phyloP scores from a whole-genome alignment of 2,888 invertebrate species.

The Orthosia gracilis region DNA sequence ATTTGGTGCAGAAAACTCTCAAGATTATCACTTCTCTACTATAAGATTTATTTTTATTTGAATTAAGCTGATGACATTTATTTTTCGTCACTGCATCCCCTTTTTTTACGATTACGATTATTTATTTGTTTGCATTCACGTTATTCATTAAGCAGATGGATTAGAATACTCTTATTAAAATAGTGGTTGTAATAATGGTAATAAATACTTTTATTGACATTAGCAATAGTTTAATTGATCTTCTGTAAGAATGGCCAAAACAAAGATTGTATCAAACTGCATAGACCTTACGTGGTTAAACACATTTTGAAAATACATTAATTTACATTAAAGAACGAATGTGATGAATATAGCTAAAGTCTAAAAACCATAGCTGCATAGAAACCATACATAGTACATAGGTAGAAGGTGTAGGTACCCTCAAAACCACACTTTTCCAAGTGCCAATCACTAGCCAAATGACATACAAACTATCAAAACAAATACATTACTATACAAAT shows the following conservation, averaged over 20 bases:
- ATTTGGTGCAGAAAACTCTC: no score
- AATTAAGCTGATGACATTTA: not conserved
- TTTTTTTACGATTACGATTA: not conserved
- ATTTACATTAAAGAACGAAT: no score
- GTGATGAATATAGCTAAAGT: no score
- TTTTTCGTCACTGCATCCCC: not conserved
- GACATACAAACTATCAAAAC: not conserved
- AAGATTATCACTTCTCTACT: not conserved
- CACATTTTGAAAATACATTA: no score
- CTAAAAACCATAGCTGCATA: no score
- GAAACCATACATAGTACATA: not conserved
- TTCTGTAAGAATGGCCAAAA: not conserved
- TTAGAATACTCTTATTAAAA: not conserved
- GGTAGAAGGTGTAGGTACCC: not conserved
- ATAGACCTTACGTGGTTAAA: no score
- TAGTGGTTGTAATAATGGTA: not conserved
- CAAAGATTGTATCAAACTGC: not conserved
- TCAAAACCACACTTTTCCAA: not conserved
- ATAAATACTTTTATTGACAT: no score
- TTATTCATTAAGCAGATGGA: no score
- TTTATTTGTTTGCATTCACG: not conserved
- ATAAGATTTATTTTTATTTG: not conserved
- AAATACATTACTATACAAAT: slow-evolving; percentile 8
- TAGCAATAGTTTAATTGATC: not conserved
- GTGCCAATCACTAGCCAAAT: not conserved